phyloP scores from a whole-genome alignment of 2,113 vertebrate species.

The Tretioscincus oriximinensis region DNA sequence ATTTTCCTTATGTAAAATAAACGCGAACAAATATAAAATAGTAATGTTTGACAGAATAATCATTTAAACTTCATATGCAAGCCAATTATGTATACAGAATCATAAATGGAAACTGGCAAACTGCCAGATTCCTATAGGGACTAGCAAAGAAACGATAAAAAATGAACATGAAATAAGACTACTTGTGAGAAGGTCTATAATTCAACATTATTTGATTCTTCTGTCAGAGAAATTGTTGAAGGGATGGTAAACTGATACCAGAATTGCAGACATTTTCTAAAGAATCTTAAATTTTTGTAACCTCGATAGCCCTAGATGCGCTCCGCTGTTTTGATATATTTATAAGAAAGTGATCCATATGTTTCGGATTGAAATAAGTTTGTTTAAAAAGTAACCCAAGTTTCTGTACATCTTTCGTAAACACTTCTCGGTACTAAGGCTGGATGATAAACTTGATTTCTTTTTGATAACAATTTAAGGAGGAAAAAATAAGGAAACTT shows the following conservation, averaged over 20 bases:
- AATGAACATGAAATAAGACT: slow-evolving; percentile 76
- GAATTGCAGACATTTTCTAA: slow-evolving; percentile 71
- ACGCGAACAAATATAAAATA: slow-evolving; percentile 53
- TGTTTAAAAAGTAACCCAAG: background rate
- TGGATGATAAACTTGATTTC: slow-evolving; percentile 32
- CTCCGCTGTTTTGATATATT: slow-evolving; percentile 58
- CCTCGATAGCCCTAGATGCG: slow-evolving; percentile 57
- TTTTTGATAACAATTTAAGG: slow-evolving; percentile 33
- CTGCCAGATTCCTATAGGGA: slow-evolving; percentile 71
- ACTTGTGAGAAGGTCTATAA: slow-evolving; percentile 75
- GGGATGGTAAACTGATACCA: slow-evolving; percentile 74
- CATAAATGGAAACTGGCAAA: slow-evolving; percentile 55
- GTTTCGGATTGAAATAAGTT: slow-evolving; percentile 55
- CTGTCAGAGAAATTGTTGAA: slow-evolving; percentile 75
- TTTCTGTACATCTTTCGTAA: accelerated
- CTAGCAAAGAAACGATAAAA: slow-evolving; percentile 72
- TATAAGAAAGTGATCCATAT: slow-evolving; percentile 59
- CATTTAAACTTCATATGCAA: slow-evolving; percentile 60
- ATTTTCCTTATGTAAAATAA: slow-evolving; percentile 59
- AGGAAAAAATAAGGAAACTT: background rate
- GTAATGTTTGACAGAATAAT: slow-evolving; percentile 61
- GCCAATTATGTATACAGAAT: slow-evolving; percentile 54
- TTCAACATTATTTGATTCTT: slow-evolving; percentile 79
- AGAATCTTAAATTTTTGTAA: slow-evolving; percentile 76
- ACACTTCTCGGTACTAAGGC: slow-evolving; percentile 19